A percentile compares a stretch with the other conserved stretches of the same genome.
phyloP scores from a whole-genome alignment of 2,113 vertebrate genomes.

The Aphyosemion australe region DNA sequence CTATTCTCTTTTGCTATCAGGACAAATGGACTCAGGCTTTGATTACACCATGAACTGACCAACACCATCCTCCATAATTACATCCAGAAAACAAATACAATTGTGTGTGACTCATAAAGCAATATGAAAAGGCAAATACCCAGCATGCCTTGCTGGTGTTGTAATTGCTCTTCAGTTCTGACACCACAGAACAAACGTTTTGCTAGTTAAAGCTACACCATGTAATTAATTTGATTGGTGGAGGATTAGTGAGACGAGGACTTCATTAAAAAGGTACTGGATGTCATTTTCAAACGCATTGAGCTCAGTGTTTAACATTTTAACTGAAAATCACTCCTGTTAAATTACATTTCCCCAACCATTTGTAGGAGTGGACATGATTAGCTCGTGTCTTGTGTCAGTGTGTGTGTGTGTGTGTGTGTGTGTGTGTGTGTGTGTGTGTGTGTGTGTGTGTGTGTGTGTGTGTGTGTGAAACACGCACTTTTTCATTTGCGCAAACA shows the following conservation, averaged over 20 bases:
- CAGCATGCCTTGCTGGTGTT: slow-evolving; percentile 2
- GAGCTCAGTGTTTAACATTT: slow-evolving; percentile 14
- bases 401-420: neutral
- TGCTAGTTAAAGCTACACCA: slow-evolving; percentile 5
- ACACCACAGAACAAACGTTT: slow-evolving; percentile 3
- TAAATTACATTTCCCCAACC: slow-evolving; percentile 21
- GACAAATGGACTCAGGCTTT: slow-evolving; percentile 25
- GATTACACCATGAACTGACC: slow-evolving; percentile 12
- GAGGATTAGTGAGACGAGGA: slow-evolving; percentile 6
- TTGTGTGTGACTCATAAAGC: neutral
- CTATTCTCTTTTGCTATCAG: slow-evolving; percentile 20
- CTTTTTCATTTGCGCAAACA: slow-evolving; percentile 19
- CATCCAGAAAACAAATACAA: neutral
- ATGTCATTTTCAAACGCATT: slow-evolving; percentile 18
- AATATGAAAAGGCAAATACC: slow-evolving; percentile 8
- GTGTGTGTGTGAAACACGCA: neutral
- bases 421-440: neutral
- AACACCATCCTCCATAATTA: slow-evolving; percentile 13
- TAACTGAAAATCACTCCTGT: slow-evolving; percentile 6
- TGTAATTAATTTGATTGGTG: slow-evolving; percentile 32
- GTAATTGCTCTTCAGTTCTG: slow-evolving; percentile 25
- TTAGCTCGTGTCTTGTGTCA: slow-evolving; percentile 3
- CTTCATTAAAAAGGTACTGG: slow-evolving; percentile 26
- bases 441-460: neutral
- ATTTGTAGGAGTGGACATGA: slow-evolving; percentile 32